Percentiles rank a stretch among this genome's conserved stretches.
Conservation (phyloP, 2,888 invertebrate species). For the Apocheima hispidaria region DNA sequence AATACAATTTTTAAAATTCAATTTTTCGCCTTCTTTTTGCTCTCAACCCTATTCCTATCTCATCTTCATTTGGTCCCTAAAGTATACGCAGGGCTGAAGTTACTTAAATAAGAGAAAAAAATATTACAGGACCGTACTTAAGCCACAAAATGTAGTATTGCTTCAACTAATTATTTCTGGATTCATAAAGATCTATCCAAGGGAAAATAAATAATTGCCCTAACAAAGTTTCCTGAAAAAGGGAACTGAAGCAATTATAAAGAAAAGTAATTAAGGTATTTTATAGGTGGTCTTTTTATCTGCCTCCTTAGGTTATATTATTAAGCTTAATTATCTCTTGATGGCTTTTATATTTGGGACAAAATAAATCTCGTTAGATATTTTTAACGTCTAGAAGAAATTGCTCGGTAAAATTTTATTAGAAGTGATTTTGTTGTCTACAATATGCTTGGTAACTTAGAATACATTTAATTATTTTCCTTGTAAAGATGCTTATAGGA, state of each 20-base stretch:
- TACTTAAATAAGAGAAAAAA: background rate
- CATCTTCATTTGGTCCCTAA: too few species aligned
- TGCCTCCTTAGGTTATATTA: conserved; percentile 13
- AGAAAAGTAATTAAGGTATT: conserved; percentile 33
- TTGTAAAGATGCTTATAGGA: too few species aligned
- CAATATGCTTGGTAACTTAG: too few species aligned
- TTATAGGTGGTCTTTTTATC: conserved; percentile 15
- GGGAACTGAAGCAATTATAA: conserved; percentile 32
- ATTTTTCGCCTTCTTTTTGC: too few species aligned
- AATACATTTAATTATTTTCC: too few species aligned
- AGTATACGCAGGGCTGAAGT: too few species aligned
- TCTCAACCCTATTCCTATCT: too few species aligned
- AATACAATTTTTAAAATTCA: too few species aligned
- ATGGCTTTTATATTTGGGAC: background rate
- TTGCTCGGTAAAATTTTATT: background rate
- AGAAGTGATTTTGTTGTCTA: background rate
- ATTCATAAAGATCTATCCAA: conserved; percentile 18
- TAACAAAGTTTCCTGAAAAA: conserved; percentile 24
- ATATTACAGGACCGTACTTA: background rate
- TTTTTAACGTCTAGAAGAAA: too few species aligned
- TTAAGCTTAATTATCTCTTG: conserved; percentile 5
- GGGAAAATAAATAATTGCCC: conserved; percentile 22
- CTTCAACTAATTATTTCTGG: conserved; percentile 2
- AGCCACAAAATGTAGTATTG: background rate
- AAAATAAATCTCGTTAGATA: background rate